Evolutionary conservation across 2,888 invertebrate species (phyloP).

Genomic region (Cerceris rybyensis): DNA sequence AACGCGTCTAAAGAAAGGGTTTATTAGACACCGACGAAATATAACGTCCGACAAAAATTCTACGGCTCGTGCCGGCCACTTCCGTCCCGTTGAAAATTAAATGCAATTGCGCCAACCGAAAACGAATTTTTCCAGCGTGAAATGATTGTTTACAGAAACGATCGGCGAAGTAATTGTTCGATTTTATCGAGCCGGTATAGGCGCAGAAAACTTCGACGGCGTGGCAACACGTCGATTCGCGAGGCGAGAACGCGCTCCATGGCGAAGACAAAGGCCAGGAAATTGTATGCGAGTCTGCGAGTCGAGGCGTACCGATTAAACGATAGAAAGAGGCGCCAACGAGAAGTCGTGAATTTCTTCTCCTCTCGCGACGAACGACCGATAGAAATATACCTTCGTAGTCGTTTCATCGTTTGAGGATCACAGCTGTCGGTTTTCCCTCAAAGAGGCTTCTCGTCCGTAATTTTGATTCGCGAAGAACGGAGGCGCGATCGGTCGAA

Average conservation of each 20-base stretch:
- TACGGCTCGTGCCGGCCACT: not conserved
- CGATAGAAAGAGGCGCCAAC: not conserved
- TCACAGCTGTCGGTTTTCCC: not conserved
- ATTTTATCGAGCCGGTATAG: too few species aligned
- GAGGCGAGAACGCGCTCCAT: constrained; percentile 7
- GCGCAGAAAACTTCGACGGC: not conserved
- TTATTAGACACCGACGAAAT: constrained; percentile 22
- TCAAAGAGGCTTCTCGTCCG: not conserved
- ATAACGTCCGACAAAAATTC: constrained; percentile 6
- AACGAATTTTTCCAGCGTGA: too few species aligned
- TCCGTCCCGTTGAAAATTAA: too few species aligned
- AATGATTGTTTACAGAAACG: too few species aligned
- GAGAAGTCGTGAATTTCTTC: not conserved
- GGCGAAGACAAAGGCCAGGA: constrained; percentile 37
- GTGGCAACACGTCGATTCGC: not conserved
- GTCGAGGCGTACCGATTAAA: not conserved
- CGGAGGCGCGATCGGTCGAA: constrained; percentile 25
- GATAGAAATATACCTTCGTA: not conserved
- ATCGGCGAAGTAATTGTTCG: too few species aligned
- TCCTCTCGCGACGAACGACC: not conserved
- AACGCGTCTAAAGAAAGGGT: not conserved
- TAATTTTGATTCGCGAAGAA: constrained; percentile 43
- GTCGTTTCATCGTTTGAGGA: not conserved
- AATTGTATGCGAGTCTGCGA: constrained; percentile 18
- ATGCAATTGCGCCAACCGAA: too few species aligned